These are phyloP conservation scores for Phrynosoma blainvillii DNA, from an alignment of 2,113 vertebrate species.

Conservation along the genomic window DNA sequence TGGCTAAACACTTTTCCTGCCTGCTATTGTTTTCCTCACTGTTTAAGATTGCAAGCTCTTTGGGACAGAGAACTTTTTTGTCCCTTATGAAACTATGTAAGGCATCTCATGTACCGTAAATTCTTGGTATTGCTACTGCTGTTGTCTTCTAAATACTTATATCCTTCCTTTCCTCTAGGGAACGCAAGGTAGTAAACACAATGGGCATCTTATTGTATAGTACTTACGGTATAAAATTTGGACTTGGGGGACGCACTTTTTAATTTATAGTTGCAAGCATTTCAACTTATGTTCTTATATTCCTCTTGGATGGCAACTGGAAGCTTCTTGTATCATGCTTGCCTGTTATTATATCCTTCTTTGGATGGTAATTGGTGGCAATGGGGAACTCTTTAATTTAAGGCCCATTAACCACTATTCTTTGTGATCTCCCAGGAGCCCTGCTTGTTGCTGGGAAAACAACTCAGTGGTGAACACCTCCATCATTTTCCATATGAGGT, in stretches of 20 bases:
- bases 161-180: neutral
- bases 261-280: neutral
- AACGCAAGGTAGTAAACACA: neutral
- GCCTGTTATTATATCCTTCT: neutral
- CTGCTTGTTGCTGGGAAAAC: neutral
- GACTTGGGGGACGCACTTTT: neutral
- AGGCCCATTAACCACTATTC: fast-evolving
- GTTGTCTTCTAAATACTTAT: neutral
- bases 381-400: neutral
- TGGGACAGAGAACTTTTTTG: too few relatives aligned
- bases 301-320: too few relatives aligned
- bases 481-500: neutral
- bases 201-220: neutral
- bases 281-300: neutral
- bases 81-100: too few relatives aligned
- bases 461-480: neutral
- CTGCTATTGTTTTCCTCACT: too few relatives aligned
- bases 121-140: too few relatives aligned
- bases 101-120: too few relatives aligned
- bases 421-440: neutral
- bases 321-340: neutral
- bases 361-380: neutral
- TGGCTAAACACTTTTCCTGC: too few relatives aligned
- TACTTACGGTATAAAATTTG: neutral
- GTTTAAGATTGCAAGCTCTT: too few relatives aligned